phyloP scores from a whole-genome alignment of 2,888 invertebrate genomes.

The Argyresthia albistria region DNA sequence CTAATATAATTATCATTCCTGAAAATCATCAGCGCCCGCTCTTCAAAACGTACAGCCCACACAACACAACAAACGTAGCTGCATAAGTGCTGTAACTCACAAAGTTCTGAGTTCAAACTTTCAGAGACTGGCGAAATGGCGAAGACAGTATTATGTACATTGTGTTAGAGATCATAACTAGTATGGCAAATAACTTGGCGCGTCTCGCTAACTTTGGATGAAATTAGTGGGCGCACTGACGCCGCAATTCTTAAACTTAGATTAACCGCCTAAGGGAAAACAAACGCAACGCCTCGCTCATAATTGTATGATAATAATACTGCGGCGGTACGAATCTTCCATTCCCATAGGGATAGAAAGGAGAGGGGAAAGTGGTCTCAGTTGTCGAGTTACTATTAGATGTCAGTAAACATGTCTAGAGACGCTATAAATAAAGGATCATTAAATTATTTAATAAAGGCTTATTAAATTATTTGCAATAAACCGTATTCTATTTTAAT shows the following conservation, averaged over 20 bases:
- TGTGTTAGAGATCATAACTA: slow-evolving; percentile 49
- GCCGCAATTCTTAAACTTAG: slow-evolving; percentile 41
- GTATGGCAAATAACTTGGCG: slow-evolving; percentile 46
- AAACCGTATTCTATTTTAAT: too few relatives aligned
- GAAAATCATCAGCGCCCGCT: too few relatives aligned
- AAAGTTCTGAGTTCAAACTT: background rate
- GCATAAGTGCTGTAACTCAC: background rate
- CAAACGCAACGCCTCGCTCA: slow-evolving; percentile 18
- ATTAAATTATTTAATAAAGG: too few relatives aligned
- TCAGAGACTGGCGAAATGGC: background rate
- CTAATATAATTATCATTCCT: too few relatives aligned
- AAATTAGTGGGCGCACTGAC: slow-evolving; percentile 47
- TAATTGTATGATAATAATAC: background rate
- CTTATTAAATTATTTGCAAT: too few relatives aligned
- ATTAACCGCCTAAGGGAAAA: slow-evolving; percentile 45
- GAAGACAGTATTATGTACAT: slow-evolving; percentile 37
- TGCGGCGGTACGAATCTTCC: too few relatives aligned
- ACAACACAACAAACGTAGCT: background rate
- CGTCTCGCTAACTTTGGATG: slow-evolving; percentile 48
- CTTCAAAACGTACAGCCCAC: too few relatives aligned
- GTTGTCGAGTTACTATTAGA: too few relatives aligned
- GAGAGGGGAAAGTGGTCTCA: too few relatives aligned
- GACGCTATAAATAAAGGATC: too few relatives aligned
- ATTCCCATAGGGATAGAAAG: too few relatives aligned
- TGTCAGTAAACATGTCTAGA: too few relatives aligned